Percentiles rank a stretch among this genome's conserved stretches.
These are phyloP conservation scores for Apotomis betuletana DNA, from an alignment of 2,888 invertebrate genomes.

Conservation along the genomic window DNA sequence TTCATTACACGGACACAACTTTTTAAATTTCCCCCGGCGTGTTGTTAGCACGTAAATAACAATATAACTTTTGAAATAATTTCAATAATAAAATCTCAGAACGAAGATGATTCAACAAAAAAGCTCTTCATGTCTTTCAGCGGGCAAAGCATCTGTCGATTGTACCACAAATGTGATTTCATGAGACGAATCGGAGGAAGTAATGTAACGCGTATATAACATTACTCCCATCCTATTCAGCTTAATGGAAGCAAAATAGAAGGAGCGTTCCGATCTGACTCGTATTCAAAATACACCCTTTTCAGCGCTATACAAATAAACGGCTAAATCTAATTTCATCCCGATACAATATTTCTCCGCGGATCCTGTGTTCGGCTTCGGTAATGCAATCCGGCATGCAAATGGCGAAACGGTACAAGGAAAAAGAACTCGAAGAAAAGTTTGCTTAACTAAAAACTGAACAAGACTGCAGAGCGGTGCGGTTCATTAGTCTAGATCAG, in stretches of 20 bases:
- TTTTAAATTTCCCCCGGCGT: slow-evolving; percentile 27
- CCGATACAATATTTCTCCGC: slow-evolving; percentile 50
- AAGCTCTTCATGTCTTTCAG: slow-evolving; percentile 41
- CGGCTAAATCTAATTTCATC: slow-evolving; percentile 58
- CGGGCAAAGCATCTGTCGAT: slow-evolving; percentile 58
- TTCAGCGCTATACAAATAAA: slow-evolving; percentile 54
- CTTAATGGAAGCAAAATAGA: slow-evolving; percentile 66
- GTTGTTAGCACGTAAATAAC: slow-evolving; percentile 26
- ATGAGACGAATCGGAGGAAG: slow-evolving; percentile 67
- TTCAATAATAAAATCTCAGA: slow-evolving; percentile 18
- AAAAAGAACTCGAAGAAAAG: slow-evolving; percentile 56
- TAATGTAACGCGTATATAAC: slow-evolving; percentile 67
- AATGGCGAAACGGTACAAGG: slow-evolving; percentile 56
- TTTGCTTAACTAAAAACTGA: slow-evolving; percentile 62
- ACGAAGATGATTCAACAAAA: slow-evolving; percentile 38
- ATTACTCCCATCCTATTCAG: slow-evolving; percentile 62
- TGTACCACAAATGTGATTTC: slow-evolving; percentile 68
- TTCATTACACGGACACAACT: slow-evolving; percentile 26
- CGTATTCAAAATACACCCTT: slow-evolving; percentile 49
- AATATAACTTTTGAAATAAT: slow-evolving; percentile 30
- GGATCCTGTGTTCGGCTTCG: slow-evolving; percentile 46
- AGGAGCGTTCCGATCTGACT: slow-evolving; percentile 51
- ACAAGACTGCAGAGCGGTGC: slow-evolving; percentile 51
- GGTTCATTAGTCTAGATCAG: slow-evolving; percentile 65
- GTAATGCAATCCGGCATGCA: slow-evolving; percentile 62